Conservation (phyloP, 2,888 invertebrate genomes). For the Elegia similella region DNA sequence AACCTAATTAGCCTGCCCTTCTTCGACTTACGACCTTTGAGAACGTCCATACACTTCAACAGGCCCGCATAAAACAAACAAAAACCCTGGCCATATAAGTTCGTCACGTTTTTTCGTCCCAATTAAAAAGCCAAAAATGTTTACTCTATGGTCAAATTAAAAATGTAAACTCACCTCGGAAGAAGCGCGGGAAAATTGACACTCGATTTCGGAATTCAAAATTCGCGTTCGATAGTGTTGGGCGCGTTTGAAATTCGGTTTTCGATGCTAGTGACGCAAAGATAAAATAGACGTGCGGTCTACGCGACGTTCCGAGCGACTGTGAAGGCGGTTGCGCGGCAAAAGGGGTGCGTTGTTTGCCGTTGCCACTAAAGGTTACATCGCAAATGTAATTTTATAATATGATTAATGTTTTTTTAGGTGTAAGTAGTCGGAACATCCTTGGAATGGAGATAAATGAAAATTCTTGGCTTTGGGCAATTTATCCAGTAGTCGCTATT, state of each 20-base stretch:
- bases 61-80: slow-evolving; percentile 25
- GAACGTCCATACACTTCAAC: slow-evolving; percentile 18
- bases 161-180: slow-evolving; percentile 22
- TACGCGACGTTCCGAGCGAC: slow-evolving; percentile 43
- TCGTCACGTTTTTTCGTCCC: background rate
- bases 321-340: slow-evolving; percentile 44
- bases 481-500: background rate
- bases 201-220: slow-evolving; percentile 39
- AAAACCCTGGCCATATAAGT: slow-evolving; percentile 8
- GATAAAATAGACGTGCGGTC: slow-evolving; percentile 47
- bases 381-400: slow-evolving; percentile 22
- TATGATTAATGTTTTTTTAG: slow-evolving; percentile 25
- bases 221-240: slow-evolving; percentile 37
- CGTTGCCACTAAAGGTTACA: slow-evolving; percentile 21
- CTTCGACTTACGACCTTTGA: slow-evolving; percentile 39
- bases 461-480: slow-evolving; percentile 21
- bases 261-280: slow-evolving; percentile 27
- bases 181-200: slow-evolving; percentile 10
- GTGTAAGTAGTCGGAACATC: slow-evolving; percentile 13
- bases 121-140: slow-evolving; percentile 13
- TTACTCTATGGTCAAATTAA: background rate
- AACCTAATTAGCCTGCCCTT: slow-evolving; percentile 64
- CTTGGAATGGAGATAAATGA: slow-evolving; percentile 10
- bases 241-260: slow-evolving; percentile 32
- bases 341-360: slow-evolving; percentile 26